Evolutionary conservation across 2,797 vertebrate species (phyloP), one percentile per base, ranked within the genome.

Genomic region (Hirundo rustica): DNA sequence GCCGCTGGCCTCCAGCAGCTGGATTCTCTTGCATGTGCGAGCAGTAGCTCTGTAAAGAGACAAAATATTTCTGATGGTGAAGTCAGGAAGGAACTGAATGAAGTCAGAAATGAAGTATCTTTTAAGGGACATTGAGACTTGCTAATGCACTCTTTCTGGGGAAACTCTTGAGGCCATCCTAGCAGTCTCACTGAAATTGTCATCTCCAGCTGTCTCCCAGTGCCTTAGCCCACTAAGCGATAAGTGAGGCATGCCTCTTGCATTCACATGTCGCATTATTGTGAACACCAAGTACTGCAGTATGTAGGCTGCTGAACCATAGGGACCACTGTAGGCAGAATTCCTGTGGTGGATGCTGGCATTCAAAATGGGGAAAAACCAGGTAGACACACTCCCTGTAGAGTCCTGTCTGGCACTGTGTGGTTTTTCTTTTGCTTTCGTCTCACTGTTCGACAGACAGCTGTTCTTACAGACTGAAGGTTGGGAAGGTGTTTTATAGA

Each of bases 261-360:
- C 25, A 13, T 92, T 80, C 45, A 11, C 30, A 4, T 7, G 6
- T 70, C 40, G 15, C 11, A 4, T 58, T 34, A 27, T 79, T 64
- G 40, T 62, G 74, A 70, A 27, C 78, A 45, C 17, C 51, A 16
- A 62, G 16, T 65, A 48, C 29, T 68, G 36, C 29, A 5, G 2
- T 54, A 10, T 19, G 66, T 36, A 76, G 55, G 10, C 34, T 58
- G 30, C 55, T 79, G 55, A 91, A 42, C 30, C 53, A 6, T 12
- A 45, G 70, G 71, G 30, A 14, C 16, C 40, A 27, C 34, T 66
- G 55, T 51, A 65, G 58, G 32, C 73, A 85, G 75, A 93, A 95
- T 86, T 95, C 76, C 85, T 93, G 70, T 70, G 70, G 73, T 88
- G 58, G 51, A 26, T 62, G 36, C 66, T 96, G 79, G 58, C 79